These are phyloP conservation scores for Andrena bucephala DNA, from an alignment of 2,888 invertebrate species.

Conservation along the genomic window DNA sequence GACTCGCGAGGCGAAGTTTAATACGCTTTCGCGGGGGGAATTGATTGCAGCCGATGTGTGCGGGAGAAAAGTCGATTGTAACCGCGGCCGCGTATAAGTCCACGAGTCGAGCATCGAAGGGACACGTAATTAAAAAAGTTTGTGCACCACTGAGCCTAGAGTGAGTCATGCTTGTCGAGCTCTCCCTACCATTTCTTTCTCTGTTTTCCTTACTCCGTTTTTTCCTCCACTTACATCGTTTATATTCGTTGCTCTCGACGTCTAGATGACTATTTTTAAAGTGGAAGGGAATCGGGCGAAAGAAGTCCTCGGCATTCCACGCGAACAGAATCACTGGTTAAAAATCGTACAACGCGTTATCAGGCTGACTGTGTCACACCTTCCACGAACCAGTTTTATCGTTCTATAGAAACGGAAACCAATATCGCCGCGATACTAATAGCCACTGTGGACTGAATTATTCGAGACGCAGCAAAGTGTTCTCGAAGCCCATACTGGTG, in stretches of 20 bases:
- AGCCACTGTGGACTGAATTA: too few relatives aligned
- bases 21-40: not conserved
- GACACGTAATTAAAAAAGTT: conserved; percentile 45
- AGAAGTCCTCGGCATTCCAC: conserved; percentile 73
- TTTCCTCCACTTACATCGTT: conserved; percentile 17
- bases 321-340: conserved; percentile 71
- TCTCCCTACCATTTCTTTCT: conserved; percentile 31
- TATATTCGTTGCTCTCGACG: conserved; percentile 28
- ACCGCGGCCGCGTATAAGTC: not conserved
- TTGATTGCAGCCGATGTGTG: not conserved
- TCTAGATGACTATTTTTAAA: conserved; percentile 20
- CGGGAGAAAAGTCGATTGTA: not conserved
- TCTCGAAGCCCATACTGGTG: too few relatives aligned
- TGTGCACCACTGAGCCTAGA: conserved; percentile 45
- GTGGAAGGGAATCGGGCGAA: conserved; percentile 20
- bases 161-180: conserved; percentile 48
- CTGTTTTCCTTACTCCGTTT: conserved; percentile 26
- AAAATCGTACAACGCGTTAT: conserved; percentile 50
- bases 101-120: not conserved
- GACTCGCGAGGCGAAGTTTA: not conserved
- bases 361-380: conserved; percentile 16
- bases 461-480: too few relatives aligned
- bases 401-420: not conserved
- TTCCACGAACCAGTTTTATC: conserved; percentile 5
- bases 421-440: not conserved